Base-by-base conservation (phyloP, 2,888 invertebrate species). In the Epinotia bilunana region DNA sequence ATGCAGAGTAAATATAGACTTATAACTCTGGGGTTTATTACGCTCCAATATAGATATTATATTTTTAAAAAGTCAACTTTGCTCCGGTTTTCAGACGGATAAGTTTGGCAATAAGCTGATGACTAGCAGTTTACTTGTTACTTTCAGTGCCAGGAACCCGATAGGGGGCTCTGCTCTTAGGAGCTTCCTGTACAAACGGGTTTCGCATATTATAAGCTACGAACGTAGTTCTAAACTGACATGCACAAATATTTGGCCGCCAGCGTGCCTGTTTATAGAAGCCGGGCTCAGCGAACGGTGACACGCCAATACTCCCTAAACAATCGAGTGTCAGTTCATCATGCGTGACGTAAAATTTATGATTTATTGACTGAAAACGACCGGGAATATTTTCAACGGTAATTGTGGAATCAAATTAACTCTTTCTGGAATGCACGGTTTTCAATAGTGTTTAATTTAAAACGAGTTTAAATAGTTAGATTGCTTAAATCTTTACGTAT, bases 271-370 rank as follows among this genome's bases (percentile, higher is more conserved):
- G 20, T 68, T 57, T 39, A 9, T 68, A 12, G 12, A n/a, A 43
- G 11, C 20, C 3, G 43, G 23, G 46, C 46, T 58, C 16, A 58
- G 16, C 57, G 58, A 58, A 23, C 43, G 23, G 39, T 28, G 69
- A 60, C 69, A 23, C 69, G 58, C 46, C 69, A 60, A 69, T 69
- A 69, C 60, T 69, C 69, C 69, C 58, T 46, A 60, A 69, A 60
- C 69, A 69, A 69, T 60, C 60, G 69, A 69, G 46, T 60, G 68
- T 69, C 68, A 69, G 58, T 58, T 60, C 68, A 69, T 68, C 68
- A 20, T 43, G 68, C 57, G 68, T 68, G 58, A 58, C 68, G 23
- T 57, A 58, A 68, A 39, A 58, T 39, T 20, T 43, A 68, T 68
- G 68, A 68, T 68, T 58, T 68, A 68, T 58, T 58, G 58, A 16